Base-by-base conservation (phyloP, 2,888 invertebrate species). In the Xylocampa areola region DNA sequence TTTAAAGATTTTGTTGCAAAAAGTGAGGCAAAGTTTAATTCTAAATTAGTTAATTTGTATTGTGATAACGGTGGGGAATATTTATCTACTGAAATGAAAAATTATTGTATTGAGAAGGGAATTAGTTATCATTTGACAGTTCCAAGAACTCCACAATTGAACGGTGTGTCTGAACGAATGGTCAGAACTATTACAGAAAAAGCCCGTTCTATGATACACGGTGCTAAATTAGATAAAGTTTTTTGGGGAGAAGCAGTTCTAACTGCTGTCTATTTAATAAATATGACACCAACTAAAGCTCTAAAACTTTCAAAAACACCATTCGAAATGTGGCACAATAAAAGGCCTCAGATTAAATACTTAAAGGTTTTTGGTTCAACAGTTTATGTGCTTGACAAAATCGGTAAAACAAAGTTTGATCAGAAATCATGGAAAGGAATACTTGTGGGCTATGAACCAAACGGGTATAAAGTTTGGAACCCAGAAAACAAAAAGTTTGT, bases 101-200 rank as follows among this genome's bases (percentile, higher is more conserved):
- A 45, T 8, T 73, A 54, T 33, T 71, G 69, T 54, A 36, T 39
- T 16, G 35, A 62, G 4, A 68, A 67, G 44, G 72, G 69, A 11
- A 48, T 48, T 16, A 6, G 5, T 1, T 40, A 33, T 13, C 44
- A 62, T 29, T 79, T 85, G 37, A 87, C 87, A 49, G 81, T 88
- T 50, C 83, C 86, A 45, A 64, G 77, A 54, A 85, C 86, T 16
- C 87, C 85, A 48, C 82, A 86, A 70, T 75, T 77, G 68, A 88
- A 87, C 77, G 82, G 82, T 54, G 78, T 85, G 10, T 66, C 84
- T 11, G 85, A 87, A 59, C 65, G 85, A 2, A 84, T 86, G 83
- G 76, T 73, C 25, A 52, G 85, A 59, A 81, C 81, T 13, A 73
- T 88, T 32, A 80, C 81, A 7, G 85, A 87, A 71, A 85, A 79